Evolutionary conservation across 2,888 invertebrate species (phyloP).

Genomic region (Hipparchia semele): DNA sequence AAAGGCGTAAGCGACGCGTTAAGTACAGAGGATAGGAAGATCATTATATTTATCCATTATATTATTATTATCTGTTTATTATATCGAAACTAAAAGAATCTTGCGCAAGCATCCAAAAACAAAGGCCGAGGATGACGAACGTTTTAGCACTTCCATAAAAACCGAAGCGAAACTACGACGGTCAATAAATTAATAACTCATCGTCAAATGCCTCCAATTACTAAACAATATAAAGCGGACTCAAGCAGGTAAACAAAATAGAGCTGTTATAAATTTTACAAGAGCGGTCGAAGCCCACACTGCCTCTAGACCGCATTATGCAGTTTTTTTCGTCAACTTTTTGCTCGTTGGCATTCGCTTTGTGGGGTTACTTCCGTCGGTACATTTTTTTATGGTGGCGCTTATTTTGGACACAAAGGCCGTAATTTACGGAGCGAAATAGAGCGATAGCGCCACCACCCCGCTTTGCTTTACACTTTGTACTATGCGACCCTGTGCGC

Average conservation of each 20-base stretch:
- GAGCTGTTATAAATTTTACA: slow-evolving; percentile 82
- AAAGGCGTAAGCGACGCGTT: too few species aligned
- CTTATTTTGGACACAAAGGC: slow-evolving; percentile 72
- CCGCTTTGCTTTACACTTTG: slow-evolving; percentile 34
- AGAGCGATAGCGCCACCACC: slow-evolving; percentile 62
- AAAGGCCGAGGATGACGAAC: slow-evolving; percentile 48
- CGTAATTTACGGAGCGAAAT: slow-evolving; percentile 53
- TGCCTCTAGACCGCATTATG: slow-evolving; percentile 73
- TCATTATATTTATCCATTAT: too few species aligned
- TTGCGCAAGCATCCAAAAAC: slow-evolving; percentile 31
- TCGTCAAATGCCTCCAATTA: slow-evolving; percentile 80
- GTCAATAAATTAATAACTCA: slow-evolving; percentile 82
- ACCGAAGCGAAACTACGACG: slow-evolving; percentile 69
- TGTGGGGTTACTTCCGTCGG: slow-evolving; percentile 79
- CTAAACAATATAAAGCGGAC: slow-evolving; percentile 71
- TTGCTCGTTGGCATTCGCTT: slow-evolving; percentile 77
- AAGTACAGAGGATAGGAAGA: too few species aligned
- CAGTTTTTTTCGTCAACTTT: slow-evolving; percentile 72
- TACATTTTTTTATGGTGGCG: slow-evolving; percentile 74
- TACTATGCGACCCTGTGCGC: slow-evolving; percentile 35
- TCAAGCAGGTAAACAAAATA: slow-evolving; percentile 81
- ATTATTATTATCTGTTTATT: neutral
- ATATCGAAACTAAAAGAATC: slow-evolving; percentile 1
- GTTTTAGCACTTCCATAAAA: slow-evolving; percentile 81
- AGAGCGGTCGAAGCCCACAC: slow-evolving; percentile 69